Base-by-base conservation (phyloP, 2,888 invertebrate species). In the Listrodromus nycthemerus region DNA sequence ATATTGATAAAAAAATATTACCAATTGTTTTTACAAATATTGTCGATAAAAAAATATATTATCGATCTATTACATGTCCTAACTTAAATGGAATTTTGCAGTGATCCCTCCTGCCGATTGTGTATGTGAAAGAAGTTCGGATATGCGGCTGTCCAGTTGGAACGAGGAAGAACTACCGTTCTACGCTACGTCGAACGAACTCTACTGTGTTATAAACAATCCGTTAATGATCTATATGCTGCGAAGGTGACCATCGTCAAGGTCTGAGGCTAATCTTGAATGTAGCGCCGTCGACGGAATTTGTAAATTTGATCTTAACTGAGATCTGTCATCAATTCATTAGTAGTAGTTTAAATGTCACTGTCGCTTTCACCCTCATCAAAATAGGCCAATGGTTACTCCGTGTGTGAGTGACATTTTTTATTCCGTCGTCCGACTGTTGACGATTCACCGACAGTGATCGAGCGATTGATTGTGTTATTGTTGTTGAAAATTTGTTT, bases 121-220 rank as follows among this genome's bases (percentile, higher is more conserved):
- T 50, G 71, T 83, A n/a, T 83, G 83, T 30, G 52, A 50, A 30
- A 67, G 71, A 71, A 45, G 61, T 58, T 65, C 48, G n/a, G 55
- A 52, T 65, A 48, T 8, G 24, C 88, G 90, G 90, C 87, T 90
- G 89, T 89, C 91, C 77, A 83, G 73, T 80, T 76, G 86, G 82
- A 87, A 87, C 69, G 37, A 87, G 76, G 89, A 90, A 76, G 89
- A 90, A 79, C 67, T 87, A 48, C 55, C 86, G 58, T 92, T 91
- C 84, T 92, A 91, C 79, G 90, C 90, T 75, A 88, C 87, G 74
- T 89, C 89, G 63, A 88, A 85, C 52, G 85, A 88, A 69, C 82
- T 87, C 71, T 85, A 86, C 77, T 91, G 92, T 80, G 85, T 88
- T 65, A 86, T 91, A 45, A 87, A 89, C 83, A 91, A 92, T 88